phyloP scores from a whole-genome alignment of 2,797 vertebrate genomes.

The Nothura maculosa region DNA sequence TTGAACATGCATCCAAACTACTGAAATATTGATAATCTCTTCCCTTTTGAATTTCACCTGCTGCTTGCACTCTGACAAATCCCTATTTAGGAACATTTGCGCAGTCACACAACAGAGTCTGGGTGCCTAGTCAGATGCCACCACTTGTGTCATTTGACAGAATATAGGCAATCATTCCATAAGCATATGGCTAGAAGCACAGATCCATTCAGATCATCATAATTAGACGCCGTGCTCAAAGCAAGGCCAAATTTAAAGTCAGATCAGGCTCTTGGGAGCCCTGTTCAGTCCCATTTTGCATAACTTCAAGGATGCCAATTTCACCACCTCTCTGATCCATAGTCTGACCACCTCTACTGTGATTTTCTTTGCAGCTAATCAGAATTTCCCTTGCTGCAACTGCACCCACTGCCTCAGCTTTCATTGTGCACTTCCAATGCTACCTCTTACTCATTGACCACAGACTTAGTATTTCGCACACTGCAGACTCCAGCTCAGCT shows the following conservation, averaged over 20 bases:
- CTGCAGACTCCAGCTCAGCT: background rate
- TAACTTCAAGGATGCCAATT: background rate
- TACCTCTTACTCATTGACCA: background rate
- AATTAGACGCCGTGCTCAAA: background rate
- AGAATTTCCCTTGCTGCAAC: background rate
- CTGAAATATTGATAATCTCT: slow-evolving; percentile 19
- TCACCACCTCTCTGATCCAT: background rate
- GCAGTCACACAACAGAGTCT: background rate
- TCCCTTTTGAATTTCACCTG: background rate
- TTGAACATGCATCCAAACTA: slow-evolving; percentile 1
- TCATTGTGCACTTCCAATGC: background rate
- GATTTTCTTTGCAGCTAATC: background rate
- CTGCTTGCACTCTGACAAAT: background rate
- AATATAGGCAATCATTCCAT: background rate
- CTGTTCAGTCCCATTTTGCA: rapidly evolving
- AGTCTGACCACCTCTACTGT: background rate
- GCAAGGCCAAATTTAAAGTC: background rate
- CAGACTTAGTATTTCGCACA: background rate
- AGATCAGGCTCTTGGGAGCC: background rate
- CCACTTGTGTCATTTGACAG: background rate
- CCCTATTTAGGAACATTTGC: background rate
- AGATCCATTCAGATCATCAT: background rate
- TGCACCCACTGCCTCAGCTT: background rate
- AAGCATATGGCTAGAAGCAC: background rate
- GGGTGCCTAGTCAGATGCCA: background rate